Base-by-base conservation (phyloP, 2,113 vertebrate genomes). In the Otus sunia region DNA sequence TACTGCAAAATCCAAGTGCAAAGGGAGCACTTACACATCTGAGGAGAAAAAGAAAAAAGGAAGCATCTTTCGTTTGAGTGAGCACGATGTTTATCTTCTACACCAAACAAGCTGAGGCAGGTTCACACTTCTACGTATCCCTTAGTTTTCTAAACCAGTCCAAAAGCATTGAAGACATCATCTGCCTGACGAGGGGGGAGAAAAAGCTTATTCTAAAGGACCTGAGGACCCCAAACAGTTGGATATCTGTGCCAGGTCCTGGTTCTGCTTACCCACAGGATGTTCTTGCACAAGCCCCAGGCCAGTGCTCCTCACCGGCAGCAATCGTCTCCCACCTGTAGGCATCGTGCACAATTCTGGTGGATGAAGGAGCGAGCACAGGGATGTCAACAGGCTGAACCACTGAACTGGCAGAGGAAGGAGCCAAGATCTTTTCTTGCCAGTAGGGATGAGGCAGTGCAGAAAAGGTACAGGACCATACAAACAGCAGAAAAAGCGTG, bases 71-170 rank as follows among this genome's bases (percentile, higher is more conserved):
- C 16, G 9, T 9, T 32, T 15, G 34, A 78, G 41, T 3, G 22
- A 93, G 53, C 29, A 69, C 39, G 64, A 76, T 96, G 67, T 45
- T 96, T 81, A 85, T 83, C 90, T 96, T 81, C 90, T 85, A 94
- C 32, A 22, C 45, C 86, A 87, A 97, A 90, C 79, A 94, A 86
- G 90, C 95, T 85, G 94, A 64, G 64, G 55, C 91, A 71, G 68
- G 30, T 56, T 74, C 21, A 36, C 10, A 3, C 37, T 41, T 52
- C 29, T 15, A 53, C 15, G 34, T 9, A 25, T 16, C 32, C 34
- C 59, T 2, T 2, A 14, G 5, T 43, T 66, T 75, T 47, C 49
- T 18, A 5, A 55, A 79, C 19, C 4, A 5, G 11, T 7, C 62
- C 4, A 1, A 41, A 63, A 50, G 62, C 30, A 15, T 2, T 22